phyloP scores from a whole-genome alignment of 2,888 invertebrate genomes.

The Laothoe populi region DNA sequence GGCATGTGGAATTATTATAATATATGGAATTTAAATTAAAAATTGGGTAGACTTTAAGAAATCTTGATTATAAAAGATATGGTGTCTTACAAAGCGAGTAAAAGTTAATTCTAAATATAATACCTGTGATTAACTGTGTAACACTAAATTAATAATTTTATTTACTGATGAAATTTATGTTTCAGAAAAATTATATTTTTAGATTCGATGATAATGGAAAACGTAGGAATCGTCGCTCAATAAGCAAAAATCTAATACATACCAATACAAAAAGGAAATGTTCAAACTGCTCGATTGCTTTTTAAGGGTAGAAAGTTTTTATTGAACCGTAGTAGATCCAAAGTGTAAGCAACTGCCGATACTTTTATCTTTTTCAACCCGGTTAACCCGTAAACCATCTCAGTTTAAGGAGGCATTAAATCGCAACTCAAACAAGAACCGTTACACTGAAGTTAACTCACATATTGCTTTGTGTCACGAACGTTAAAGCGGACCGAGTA shows the following conservation, averaged over 20 bases:
- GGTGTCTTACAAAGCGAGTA: too few species aligned
- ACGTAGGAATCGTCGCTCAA: neutral
- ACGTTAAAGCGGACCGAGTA: slow-evolving; percentile 76
- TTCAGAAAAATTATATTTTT: neutral
- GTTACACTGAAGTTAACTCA: slow-evolving; percentile 84
- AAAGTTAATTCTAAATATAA: too few species aligned
- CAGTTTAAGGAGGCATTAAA: slow-evolving; percentile 85
- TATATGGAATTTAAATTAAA: too few species aligned
- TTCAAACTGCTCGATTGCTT: slow-evolving; percentile 61
- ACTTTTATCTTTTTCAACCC: slow-evolving; percentile 80
- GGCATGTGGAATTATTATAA: neutral
- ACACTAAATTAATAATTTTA: too few species aligned
- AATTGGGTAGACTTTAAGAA: too few species aligned
- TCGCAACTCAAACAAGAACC: slow-evolving; percentile 85
- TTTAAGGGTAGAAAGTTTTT: slow-evolving; percentile 75
- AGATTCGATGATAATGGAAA: neutral
- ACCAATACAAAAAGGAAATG: slow-evolving; percentile 51
- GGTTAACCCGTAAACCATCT: slow-evolving; percentile 84
- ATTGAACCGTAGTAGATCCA: slow-evolving; percentile 68
- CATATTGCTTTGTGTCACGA: slow-evolving; percentile 85
- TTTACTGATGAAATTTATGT: neutral
- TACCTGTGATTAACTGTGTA: too few species aligned
- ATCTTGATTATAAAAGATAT: too few species aligned
- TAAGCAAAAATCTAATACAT: slow-evolving; percentile 44
- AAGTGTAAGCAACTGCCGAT: slow-evolving; percentile 77